A percentile compares a stretch with the other conserved stretches of the same genome.
phyloP scores from a whole-genome alignment of 1,140 invertebrate species.

The Charaxes varanes region DNA sequence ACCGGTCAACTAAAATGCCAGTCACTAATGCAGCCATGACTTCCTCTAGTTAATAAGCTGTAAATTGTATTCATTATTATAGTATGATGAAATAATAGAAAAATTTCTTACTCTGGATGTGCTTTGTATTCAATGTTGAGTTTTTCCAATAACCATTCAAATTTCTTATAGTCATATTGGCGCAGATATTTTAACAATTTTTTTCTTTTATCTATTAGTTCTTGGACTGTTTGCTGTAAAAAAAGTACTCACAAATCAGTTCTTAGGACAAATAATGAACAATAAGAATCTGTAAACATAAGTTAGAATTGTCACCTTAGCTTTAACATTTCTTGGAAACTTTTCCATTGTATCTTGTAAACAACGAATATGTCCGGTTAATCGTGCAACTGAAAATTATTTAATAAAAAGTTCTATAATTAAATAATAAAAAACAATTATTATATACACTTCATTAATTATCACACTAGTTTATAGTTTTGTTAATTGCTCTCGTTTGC shows the following conservation, averaged over 20 bases:
- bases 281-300: too few species aligned
- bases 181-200: constrained; percentile 81
- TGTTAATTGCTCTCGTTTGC: too few species aligned
- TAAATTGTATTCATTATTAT: too few species aligned
- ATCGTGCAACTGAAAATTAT: constrained; percentile 70
- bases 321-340: constrained; percentile 70
- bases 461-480: too few species aligned
- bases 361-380: constrained; percentile 75
- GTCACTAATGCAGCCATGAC: too few species aligned
- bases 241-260: not conserved
- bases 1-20: too few species aligned
- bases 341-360: constrained; percentile 72
- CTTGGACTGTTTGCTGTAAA: constrained; percentile 74
- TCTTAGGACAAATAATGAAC: constrained; percentile 1
- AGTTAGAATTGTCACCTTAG: too few species aligned
- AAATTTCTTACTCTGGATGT: constrained; percentile 72
- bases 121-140: constrained; percentile 86
- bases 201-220: constrained; percentile 85
- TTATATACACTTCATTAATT: too few species aligned
- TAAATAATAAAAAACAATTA: not conserved
- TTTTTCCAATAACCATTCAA: constrained; percentile 90
- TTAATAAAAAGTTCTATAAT: not conserved
- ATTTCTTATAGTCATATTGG: constrained; percentile 85
- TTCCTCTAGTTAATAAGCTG: too few species aligned
- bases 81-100: too few species aligned